These are phyloP conservation scores for Heterodera filipjevi DNA, from an alignment of 2,888 invertebrate species.

Conservation along the genomic window DNA sequence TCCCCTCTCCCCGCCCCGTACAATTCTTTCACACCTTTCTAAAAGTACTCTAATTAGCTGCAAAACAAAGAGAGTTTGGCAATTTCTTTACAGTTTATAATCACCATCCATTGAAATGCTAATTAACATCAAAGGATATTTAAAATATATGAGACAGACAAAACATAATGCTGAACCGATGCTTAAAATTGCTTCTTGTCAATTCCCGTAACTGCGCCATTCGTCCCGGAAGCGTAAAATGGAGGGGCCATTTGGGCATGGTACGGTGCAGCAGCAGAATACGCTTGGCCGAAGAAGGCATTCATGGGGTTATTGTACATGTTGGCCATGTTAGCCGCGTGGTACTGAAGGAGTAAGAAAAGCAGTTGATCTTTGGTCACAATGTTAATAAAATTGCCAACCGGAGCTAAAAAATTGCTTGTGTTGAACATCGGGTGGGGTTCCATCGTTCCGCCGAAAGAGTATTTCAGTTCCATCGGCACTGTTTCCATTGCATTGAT, in stretches of 20 bases:
- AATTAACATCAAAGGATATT: neutral
- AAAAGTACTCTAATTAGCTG: slow-evolving; percentile 1
- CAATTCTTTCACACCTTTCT: slow-evolving; percentile 13
- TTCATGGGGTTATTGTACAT: slow-evolving; percentile 8
- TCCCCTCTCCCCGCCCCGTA: neutral
- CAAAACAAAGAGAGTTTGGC: neutral
- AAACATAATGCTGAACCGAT: neutral
- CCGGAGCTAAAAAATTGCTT: neutral
- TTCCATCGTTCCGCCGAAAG: slow-evolving; percentile 1
- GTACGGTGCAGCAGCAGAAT: neutral
- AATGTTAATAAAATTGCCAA: neutral
- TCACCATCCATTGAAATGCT: neutral
- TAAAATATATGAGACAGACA: slow-evolving; percentile 3
- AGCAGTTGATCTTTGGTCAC: neutral
- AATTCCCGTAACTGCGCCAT: neutral
- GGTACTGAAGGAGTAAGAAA: neutral
- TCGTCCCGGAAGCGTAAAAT: neutral
- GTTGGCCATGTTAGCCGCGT: neutral
- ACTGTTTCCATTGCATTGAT: neutral
- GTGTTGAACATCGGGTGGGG: neutral
- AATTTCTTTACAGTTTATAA: neutral
- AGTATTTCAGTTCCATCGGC: neutral
- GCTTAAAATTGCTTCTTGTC: slow-evolving; percentile 1
- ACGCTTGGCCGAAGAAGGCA: neutral
- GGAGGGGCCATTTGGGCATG: neutral